Base-by-base conservation (phyloP, 2,888 invertebrate species). In the Myathropa florea region DNA sequence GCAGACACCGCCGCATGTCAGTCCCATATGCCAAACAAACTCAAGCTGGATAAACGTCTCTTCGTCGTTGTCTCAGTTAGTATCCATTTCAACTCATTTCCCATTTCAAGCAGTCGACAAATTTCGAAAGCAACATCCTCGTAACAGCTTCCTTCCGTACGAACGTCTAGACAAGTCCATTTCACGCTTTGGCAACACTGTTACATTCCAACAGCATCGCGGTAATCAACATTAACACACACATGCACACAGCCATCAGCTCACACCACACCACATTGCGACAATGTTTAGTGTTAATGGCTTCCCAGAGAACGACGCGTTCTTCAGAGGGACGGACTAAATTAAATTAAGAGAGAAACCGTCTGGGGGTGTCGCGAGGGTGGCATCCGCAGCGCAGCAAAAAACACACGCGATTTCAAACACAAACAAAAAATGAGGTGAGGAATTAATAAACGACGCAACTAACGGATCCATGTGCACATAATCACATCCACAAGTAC, bases 301-400 rank as follows among this genome's bases (percentile, higher is more conserved):
- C 59, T 81, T 81, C 55, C 68, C 63, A 23, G 9, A 53, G 7
- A 36, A 36, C 36, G 36, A 36, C 36, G 36, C 39, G 39, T 53
- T 65, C 55, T 46, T 67, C 28, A 23, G 61, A 63, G 72, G 67
- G 72, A 67, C 55, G 57, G 18, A 18, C 46, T 18, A 60, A 72
- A 72, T 72, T 72, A 63, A 83, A 81, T 70, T 64, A 81, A 33
- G 61, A 78, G 46, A 46, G 46, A 46, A 70, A 26, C 7, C 33
- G 36, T 61, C 59, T 61, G 24, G 30, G 65, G 39, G 61, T 36
- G n/a, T 39, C 57, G 39, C 46, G 2, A n/a, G 30, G 63, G 61
- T 55, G 57, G 18, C 12, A 53, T 64, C 14, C 33, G 23, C 46
- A 61, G n/a, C n/a, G 46, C 18, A 7, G 18, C n/a, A 18, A 7